phyloP scores from a whole-genome alignment of 2,113 vertebrate genomes.

The Trogon melanurus region DNA sequence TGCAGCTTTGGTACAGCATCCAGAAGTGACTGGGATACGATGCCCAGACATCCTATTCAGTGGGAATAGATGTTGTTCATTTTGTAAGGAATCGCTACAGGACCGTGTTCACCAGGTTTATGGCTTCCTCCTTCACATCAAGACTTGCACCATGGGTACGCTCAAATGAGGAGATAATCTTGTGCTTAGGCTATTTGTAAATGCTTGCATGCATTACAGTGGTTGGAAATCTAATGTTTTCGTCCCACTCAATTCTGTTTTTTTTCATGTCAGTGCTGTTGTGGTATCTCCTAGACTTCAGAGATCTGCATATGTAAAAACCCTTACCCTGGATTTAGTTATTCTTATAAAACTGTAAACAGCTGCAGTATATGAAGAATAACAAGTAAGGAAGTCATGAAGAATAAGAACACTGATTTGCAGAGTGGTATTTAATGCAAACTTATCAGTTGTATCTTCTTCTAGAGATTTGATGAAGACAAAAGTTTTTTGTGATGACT shows the following conservation, averaged over 20 bases:
- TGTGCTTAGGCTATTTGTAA: neutral
- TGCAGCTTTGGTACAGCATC: neutral
- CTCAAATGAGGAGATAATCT: neutral
- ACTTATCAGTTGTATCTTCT: neutral
- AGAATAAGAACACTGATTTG: neutral
- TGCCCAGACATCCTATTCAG: neutral
- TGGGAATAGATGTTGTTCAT: neutral
- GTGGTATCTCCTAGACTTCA: neutral
- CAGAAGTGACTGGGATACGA: neutral
- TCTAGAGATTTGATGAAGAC: neutral
- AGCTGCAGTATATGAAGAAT: neutral
- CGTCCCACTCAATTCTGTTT: neutral
- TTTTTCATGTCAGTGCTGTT: neutral
- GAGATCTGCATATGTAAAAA: neutral
- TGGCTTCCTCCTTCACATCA: neutral
- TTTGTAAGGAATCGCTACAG: neutral
- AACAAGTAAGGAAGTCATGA: neutral
- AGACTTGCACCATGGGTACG: neutral
- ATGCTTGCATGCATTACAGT: neutral
- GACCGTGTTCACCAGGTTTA: neutral
- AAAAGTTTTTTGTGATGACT: neutral
- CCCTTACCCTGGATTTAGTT: neutral
- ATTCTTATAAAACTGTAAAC: neutral
- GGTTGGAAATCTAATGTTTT: neutral
- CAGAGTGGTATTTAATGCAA: neutral